Evolutionary conservation across 2,888 invertebrate genomes (phyloP), one percentile per base, ranked within the genome.

Genomic region (Chesias legatella): DNA sequence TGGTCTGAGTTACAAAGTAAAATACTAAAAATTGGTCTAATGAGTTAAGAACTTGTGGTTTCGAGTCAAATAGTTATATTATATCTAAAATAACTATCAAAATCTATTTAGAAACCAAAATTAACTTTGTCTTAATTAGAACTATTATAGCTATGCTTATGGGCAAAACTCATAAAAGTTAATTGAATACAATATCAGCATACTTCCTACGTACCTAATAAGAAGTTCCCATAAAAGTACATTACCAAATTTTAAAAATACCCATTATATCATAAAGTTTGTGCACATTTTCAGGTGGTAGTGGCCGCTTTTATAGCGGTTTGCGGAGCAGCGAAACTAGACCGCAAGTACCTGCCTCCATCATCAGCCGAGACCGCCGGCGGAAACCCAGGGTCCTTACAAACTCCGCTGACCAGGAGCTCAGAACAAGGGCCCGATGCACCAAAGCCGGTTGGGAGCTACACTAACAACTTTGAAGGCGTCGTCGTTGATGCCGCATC

Each of bases 401-500:
- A 76, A 47, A 48, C 75, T 22, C 77, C 81, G 21, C 55, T 71
- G 10, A 48, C 50, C 3, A 59, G 53, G 10, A 67, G 58, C 43
- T 63, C 67, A 24, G 54, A 56, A 29, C 64, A 67, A 46, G 70
- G 58, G 25, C 34, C 70, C 3, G 21, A 36, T n/a, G 81, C 80
- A 1, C 56, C 65, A 8, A 79, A 67, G 9, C 84, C 84, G 0
- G 59, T 64, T 10, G 86, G 85, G n/a, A 70, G 83, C 37, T 80
- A 70, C 47, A 66, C 65, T 0, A 86, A 86, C 45, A 77, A 80
- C 0, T 75, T 64, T 40, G 69, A 79, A 60, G 88, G 85, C n/a
- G 79, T 88, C 0, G 80, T 86, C 0, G 83, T 88, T 1, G 86
- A 88, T 21, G 86, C 84, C 20, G 78, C 67, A 0, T 58, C 70